Evolutionary conservation across 2,797 vertebrate species (phyloP).

Genomic region (Sebastes itinus): DNA sequence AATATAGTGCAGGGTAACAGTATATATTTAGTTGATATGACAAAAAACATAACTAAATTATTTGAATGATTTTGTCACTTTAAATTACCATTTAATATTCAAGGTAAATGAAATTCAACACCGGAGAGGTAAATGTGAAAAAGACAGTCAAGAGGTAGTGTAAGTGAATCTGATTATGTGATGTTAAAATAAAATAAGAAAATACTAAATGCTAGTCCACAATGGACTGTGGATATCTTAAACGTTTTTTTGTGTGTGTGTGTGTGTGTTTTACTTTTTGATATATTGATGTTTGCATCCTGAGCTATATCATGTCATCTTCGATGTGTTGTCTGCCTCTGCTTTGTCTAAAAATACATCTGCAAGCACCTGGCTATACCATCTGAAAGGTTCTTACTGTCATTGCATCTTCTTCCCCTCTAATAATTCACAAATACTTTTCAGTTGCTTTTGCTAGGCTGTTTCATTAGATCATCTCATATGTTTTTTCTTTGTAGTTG

Average conservation of each 20-base stretch:
- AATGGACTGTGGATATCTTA: not conserved
- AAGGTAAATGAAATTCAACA: not conserved
- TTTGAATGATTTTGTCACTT: not conserved
- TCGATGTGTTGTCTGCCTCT: not conserved
- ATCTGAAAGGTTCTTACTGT: not conserved
- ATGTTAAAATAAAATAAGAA: not conserved
- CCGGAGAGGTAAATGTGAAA: too few species aligned
- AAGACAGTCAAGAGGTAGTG: too few species aligned
- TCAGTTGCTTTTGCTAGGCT: not conserved
- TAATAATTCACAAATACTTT: not conserved
- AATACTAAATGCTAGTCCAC: not conserved
- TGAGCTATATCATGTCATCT: not conserved
- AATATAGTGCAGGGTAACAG: too few species aligned
- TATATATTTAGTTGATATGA: not conserved
- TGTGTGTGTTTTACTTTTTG: not conserved
- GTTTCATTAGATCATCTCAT: conserved; percentile 6
- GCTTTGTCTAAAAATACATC: not conserved
- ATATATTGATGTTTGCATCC: not conserved
- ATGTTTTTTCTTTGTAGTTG: not conserved
- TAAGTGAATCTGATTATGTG: not conserved
- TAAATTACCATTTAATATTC: not conserved
- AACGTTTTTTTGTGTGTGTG: not conserved
- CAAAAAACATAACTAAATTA: not conserved
- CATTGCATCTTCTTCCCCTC: not conserved
- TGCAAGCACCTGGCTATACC: not conserved